These are phyloP conservation scores for Peromyscus leucopus DNA, from an alignment of 2,113 vertebrate genomes.

Conservation along the genomic window DNA sequence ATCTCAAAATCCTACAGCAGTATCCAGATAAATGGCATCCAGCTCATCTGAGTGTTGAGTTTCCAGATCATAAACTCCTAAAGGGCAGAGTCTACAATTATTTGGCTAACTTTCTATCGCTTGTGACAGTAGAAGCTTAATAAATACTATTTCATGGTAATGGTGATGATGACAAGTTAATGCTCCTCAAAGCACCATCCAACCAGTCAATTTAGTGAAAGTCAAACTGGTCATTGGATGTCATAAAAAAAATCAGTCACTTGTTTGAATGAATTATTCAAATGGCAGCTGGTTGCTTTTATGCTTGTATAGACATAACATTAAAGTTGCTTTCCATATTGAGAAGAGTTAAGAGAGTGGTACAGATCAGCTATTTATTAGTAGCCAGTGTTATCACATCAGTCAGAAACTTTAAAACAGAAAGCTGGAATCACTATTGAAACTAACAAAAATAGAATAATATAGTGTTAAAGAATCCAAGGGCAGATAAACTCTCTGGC, in stretches of 20 bases:
- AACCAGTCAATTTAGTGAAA: constrained; percentile 78
- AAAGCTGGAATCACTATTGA: constrained; percentile 7
- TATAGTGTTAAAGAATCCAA: not conserved
- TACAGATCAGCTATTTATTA: not conserved
- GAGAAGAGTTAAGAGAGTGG: constrained; percentile 44
- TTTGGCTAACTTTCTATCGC: constrained; percentile 74
- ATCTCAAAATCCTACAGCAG: constrained; percentile 46
- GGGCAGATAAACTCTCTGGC: not conserved
- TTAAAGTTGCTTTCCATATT: constrained; percentile 48
- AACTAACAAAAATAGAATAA: constrained; percentile 49
- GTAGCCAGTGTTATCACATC: not conserved
- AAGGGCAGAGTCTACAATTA: constrained; percentile 75
- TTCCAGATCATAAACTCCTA: constrained; percentile 82
- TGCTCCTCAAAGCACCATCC: constrained; percentile 69
- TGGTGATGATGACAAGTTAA: constrained; percentile 79
- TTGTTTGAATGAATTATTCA: constrained; percentile 76
- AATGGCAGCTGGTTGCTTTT: constrained; percentile 70
- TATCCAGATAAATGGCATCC: constrained; percentile 65
- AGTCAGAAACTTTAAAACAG: constrained; percentile 34
- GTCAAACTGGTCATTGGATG: constrained; percentile 78
- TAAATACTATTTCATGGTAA: constrained; percentile 78
- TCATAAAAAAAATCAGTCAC: constrained; percentile 69
- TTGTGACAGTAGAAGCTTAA: constrained; percentile 65
- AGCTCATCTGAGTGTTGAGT: constrained; percentile 70
- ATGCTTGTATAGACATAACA: constrained; percentile 1